A percentile compares a stretch with the other conserved stretches of the same genome.
These are phyloP conservation scores for Drosophila gaucha DNA, from an alignment of 2,888 invertebrate species.

Conservation along the genomic window DNA sequence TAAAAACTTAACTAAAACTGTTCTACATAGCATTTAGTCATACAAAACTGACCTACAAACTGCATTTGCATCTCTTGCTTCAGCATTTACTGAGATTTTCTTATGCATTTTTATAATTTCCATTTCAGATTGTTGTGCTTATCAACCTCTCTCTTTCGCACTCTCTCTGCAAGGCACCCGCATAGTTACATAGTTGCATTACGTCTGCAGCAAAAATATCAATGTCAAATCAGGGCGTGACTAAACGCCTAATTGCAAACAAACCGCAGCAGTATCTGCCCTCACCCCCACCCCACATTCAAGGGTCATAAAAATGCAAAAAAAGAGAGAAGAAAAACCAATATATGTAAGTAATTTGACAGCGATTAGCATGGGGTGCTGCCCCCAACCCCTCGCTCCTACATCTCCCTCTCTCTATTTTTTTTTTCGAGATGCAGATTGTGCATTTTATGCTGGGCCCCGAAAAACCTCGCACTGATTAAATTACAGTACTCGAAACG, in stretches of 20 bases:
- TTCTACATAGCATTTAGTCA: background rate
- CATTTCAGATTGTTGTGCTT: too few species aligned
- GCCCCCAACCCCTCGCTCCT: background rate
- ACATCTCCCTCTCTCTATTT: background rate
- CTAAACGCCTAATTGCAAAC: constrained; percentile 74
- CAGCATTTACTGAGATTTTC: background rate
- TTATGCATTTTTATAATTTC: too few species aligned
- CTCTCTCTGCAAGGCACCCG: constrained; percentile 37
- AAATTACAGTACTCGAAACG: constrained; percentile 52
- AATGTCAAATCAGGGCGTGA: constrained; percentile 76
- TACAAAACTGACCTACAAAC: background rate
- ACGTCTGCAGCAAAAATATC: constrained; percentile 53
- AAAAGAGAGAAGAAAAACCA: constrained; percentile 26
- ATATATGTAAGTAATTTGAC: constrained; percentile 65
- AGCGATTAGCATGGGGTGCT: constrained; percentile 65
- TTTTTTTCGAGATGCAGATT: constrained; percentile 51
- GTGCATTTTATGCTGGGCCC: constrained; percentile 74
- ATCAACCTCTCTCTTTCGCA: constrained; percentile 15
- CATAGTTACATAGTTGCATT: constrained; percentile 31
- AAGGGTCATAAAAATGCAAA: constrained; percentile 72
- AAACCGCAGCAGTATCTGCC: constrained; percentile 37
- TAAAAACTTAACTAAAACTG: background rate
- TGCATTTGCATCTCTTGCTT: constrained; percentile 1
- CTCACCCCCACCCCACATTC: background rate
- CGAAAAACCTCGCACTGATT: constrained; percentile 46